phyloP scores from a whole-genome alignment of 1,140 invertebrate species.

The Streblospio benedicti region DNA sequence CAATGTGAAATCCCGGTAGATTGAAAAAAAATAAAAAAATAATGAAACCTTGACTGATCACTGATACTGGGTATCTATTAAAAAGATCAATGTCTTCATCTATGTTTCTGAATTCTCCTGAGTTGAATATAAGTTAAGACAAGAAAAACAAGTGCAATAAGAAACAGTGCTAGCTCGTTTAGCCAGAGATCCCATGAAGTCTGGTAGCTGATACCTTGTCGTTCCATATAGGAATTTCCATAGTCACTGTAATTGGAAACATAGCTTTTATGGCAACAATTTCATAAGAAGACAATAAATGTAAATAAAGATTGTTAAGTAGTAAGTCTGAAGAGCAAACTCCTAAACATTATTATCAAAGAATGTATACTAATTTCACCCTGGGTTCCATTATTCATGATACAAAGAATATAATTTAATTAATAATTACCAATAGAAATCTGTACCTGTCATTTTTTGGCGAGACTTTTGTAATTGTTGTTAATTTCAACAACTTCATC shows the following conservation, averaged over 20 bases:
- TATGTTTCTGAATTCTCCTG: constrained; percentile 7
- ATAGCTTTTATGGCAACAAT: background rate
- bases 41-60: no score
- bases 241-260: constrained; percentile 15
- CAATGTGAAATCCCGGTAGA: no score
- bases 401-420: background rate
- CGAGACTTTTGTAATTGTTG: no score
- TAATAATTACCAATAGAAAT: background rate
- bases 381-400: background rate
- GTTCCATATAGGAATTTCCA: constrained; percentile 28
- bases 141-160: constrained; percentile 28
- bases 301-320: background rate
- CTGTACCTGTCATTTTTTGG: no score
- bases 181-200: constrained; percentile 38
- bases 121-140: constrained; percentile 31
- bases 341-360: background rate
- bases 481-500: no score
- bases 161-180: constrained; percentile 29
- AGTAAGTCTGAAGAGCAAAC: background rate
- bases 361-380: background rate
- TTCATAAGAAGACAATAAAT: background rate
- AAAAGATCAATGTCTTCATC: no score
- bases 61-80: no score
- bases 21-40: no score
- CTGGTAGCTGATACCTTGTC: constrained; percentile 28